Base-by-base conservation (phyloP, 2,888 invertebrate species). In the Dysmachus trigonus region DNA sequence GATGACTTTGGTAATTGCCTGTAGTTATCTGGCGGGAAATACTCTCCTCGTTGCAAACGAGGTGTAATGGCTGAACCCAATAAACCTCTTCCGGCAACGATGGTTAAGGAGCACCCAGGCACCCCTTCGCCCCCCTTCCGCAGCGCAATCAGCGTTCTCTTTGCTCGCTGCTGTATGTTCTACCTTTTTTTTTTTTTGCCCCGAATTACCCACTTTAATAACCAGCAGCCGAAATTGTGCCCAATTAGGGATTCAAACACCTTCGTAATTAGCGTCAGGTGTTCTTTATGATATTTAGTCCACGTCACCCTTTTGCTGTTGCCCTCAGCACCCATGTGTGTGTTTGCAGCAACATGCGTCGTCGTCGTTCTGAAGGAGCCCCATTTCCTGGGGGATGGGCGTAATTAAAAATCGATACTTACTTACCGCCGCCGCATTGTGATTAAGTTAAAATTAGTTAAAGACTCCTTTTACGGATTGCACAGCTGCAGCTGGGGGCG, bases 401-500 rank as follows among this genome's bases (percentile, higher is more conserved):
- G 27, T 82, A 82, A 82, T 82, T 82, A 22, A 82, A 82, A 82
- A 82, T 82, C 81, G 22, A 82, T 82, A 82, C 30, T 35, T 82
- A 82, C 30, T 35, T 33, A 18, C 27, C 62, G 10, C 35, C 41
- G 30, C 79, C 79, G 27, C 51, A 51, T 51, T 41, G 51, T 79
- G 51, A 79, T 79, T 79, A 79, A 79, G 51, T 51, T 51, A 51
- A 79, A 51, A 51, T 79, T 47, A 79, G 38, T 76, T 76, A 76
- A 62, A 62, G 62, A 22, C 62, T 62, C 27, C 62, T 62, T 62
- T 62, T 62, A 27, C 62, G 27, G 62, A 62, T 0, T 18, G 62
- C 62, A 62, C 62, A 62, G 62, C 62, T 62, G 62, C 62, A 62
- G 10, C 10, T 22, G n/a, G 10, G 27, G n/a, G n/a, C 62, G n/a